Evolutionary conservation across 2,888 invertebrate species (phyloP), one percentile per base, ranked within the genome.

Genomic region (Laothoe populi): DNA sequence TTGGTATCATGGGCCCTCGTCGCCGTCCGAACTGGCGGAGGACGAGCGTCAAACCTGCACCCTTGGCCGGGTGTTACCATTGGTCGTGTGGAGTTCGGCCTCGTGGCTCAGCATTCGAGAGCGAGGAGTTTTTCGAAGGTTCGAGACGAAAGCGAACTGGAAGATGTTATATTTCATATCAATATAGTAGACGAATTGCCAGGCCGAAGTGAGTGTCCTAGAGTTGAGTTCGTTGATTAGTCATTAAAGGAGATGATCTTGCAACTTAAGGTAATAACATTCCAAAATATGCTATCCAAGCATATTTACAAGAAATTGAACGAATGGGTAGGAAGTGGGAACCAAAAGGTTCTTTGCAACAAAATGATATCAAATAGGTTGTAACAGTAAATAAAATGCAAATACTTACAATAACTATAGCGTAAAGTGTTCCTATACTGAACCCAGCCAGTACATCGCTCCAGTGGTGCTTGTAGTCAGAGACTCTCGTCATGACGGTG

Each of bases 401-500:
- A 31, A 42, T 64, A 94, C 96, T 95, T 83, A 97, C 97, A 87
- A 95, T 94, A 70, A 97, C 82, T 59, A 96, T 72, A 64, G 97
- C 96, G 60, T 93, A 93, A 23, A 94, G 75, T n/a, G 94, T 82
- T 10, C 97, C 97, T 67, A 97, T 94, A 38, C 92, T 74, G 68
- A 95, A 93, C 0, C 99, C 99, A 60, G 95, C 95, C 35, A 99
- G 92, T 1, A 99, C 99, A 88, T 99, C 99, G 77, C 97, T 98
- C 98, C 98, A 99, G 82, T 99, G 99, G 87, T 99, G 99, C 84
- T 99, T 99, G 93, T 99, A 98, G 92, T 99, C 97, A 0, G 98
- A 98, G 42, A 99, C 95, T 40, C 99, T 94, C 0, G 98, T 96
- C 92, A 99, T 94, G n/a, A 96, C 96, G 10, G 97, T 97, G 85